Conservation (phyloP, 1,140 invertebrate genomes). For the Drepana arcuata region DNA sequence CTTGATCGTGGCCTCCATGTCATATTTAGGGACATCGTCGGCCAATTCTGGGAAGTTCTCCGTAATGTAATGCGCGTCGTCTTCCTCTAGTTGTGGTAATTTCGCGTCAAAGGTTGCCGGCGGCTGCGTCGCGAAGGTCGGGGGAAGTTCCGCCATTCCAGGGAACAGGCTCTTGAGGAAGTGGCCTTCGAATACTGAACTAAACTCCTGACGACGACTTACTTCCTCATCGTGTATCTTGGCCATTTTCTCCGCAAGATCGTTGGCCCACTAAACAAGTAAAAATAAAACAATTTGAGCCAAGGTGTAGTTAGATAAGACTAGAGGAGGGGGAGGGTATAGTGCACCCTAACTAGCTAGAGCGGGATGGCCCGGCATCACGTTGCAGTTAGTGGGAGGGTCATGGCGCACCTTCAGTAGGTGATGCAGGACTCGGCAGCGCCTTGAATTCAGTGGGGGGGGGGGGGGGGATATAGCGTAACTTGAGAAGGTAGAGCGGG, state of each 20-base stretch:
- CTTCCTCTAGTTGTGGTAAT: constrained; percentile 77
- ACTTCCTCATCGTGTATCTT: constrained; percentile 86
- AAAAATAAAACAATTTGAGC: too few relatives aligned
- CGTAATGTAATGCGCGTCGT: constrained; percentile 46
- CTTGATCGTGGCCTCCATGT: constrained; percentile 79
- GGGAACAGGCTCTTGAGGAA: constrained; percentile 90
- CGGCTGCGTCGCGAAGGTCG: constrained; percentile 86
- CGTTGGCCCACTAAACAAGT: constrained; percentile 79
- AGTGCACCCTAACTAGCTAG: too few relatives aligned
- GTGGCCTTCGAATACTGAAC: constrained; percentile 84
- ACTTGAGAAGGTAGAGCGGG: too few relatives aligned
- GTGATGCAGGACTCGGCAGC: too few relatives aligned
- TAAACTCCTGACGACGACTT: constrained; percentile 79
- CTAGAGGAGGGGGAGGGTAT: too few relatives aligned
- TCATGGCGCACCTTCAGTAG: too few relatives aligned
- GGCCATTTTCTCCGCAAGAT: constrained; percentile 81
- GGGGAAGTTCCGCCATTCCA: constrained; percentile 89
- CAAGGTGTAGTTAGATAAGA: too few relatives aligned
- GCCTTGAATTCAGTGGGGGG: too few relatives aligned
- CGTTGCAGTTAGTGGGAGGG: too few relatives aligned
- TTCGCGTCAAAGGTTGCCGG: constrained; percentile 82
- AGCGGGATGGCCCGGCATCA: too few relatives aligned
- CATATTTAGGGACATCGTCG: constrained; percentile 70
- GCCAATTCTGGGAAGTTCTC: constrained; percentile 44
- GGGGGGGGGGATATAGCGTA: too few relatives aligned